These are phyloP conservation scores for Carlito syrichta DNA, from an alignment of 2,113 vertebrate species.

Conservation along the genomic window DNA sequence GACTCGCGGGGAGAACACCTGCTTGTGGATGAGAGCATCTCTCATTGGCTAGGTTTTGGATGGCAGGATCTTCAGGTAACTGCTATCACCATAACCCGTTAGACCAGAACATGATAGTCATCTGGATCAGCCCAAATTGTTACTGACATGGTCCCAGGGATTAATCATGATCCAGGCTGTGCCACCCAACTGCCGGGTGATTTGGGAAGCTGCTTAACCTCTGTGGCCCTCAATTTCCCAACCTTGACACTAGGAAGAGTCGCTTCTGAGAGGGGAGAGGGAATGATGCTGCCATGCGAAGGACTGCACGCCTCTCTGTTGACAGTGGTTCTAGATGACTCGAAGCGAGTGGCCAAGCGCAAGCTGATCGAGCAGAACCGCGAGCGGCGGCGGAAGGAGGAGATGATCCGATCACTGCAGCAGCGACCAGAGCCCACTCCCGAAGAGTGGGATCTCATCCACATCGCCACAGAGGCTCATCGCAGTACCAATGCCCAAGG, in stretches of 20 bases:
- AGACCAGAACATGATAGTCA: neutral
- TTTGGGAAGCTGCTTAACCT: neutral
- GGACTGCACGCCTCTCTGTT: neutral
- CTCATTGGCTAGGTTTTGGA: neutral
- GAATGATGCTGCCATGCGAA: neutral
- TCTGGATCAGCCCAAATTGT: neutral
- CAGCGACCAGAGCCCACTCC: conserved; percentile 91
- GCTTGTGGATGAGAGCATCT: neutral
- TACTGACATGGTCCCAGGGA: neutral
- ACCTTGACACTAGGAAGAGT: neutral
- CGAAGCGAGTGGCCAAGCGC: conserved; percentile 95
- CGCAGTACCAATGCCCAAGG: conserved; percentile 97
- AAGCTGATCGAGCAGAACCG: conserved; percentile 98
- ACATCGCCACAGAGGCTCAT: conserved; percentile 94
- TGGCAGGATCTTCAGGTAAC: neutral
- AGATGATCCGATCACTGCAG: conserved; percentile 94
- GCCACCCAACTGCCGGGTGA: neutral
- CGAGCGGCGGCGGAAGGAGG: conserved; percentile 93
- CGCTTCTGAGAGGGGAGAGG: neutral
- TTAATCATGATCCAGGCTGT: neutral
- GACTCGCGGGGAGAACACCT: neutral
- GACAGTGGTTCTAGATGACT: conserved; percentile 96
- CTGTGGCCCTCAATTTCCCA: neutral
- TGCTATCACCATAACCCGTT: neutral
- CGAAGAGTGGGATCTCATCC: conserved; percentile 96